These are phyloP conservation scores for Neosalanx taihuensis DNA, from an alignment of 2,797 vertebrate genomes.

Conservation along the genomic window DNA sequence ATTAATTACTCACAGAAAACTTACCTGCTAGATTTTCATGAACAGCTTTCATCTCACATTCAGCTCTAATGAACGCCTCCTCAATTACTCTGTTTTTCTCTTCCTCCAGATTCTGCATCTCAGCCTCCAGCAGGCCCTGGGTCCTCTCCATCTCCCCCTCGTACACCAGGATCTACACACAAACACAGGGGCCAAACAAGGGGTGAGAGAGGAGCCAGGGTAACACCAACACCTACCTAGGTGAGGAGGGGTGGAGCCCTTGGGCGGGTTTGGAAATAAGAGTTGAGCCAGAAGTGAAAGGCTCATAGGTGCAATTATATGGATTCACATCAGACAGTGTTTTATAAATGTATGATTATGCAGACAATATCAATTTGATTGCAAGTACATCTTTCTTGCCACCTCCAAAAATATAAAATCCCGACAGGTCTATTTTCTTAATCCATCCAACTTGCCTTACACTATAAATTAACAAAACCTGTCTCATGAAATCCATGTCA, in stretches of 20 bases:
- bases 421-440: too few species aligned
- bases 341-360: too few species aligned
- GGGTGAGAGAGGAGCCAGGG: background rate
- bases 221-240: background rate
- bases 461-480: too few species aligned
- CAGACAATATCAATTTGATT: too few species aligned
- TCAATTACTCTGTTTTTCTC: conserved; percentile 92
- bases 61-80: conserved; percentile 87
- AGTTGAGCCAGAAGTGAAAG: background rate
- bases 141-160: conserved; percentile 87
- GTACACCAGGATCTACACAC: conserved; percentile 80
- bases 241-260: background rate
- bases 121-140: conserved; percentile 86
- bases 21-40: conserved; percentile 93
- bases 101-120: conserved; percentile 91
- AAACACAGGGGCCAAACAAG: background rate
- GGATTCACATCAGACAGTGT: too few species aligned
- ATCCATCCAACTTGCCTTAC: too few species aligned
- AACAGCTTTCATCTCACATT: conserved; percentile 95
- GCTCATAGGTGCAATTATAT: background rate
- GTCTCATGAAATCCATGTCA: too few species aligned
- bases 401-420: too few species aligned
- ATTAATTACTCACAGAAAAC: conserved; percentile 21
- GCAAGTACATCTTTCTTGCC: too few species aligned
- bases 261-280: too few species aligned